Percentiles rank a stretch among this genome's conserved stretches.
phyloP scores from a whole-genome alignment of 2,888 invertebrate genomes.

The Chorisops tibialis region DNA sequence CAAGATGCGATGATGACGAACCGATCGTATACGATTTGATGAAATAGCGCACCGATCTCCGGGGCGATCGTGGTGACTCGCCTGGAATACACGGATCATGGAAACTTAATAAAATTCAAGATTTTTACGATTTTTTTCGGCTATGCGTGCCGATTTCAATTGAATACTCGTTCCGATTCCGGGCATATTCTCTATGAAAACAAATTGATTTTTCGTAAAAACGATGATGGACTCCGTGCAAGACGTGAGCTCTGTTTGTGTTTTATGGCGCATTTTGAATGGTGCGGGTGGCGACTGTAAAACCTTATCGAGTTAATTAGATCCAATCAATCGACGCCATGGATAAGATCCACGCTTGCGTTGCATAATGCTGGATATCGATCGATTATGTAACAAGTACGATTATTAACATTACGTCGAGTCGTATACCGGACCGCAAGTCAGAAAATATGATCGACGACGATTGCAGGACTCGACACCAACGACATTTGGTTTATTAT shows the following conservation, averaged over 20 bases:
- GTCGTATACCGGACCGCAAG: no score
- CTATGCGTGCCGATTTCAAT: constrained; percentile 20
- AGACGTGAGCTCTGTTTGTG: neutral
- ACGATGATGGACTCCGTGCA: neutral
- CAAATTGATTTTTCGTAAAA: constrained; percentile 9
- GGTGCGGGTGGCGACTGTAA: constrained; percentile 19
- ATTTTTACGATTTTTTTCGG: constrained; percentile 19
- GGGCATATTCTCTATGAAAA: neutral
- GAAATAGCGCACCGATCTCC: no score
- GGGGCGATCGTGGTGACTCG: no score
- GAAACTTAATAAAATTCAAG: neutral
- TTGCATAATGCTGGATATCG: constrained; percentile 2
- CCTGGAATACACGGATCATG: no score
- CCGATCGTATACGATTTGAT: no score
- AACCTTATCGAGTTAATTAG: constrained; percentile 22
- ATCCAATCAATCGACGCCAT: constrained; percentile 15
- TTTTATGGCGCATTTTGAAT: neutral
- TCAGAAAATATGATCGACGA: constrained; percentile 15
- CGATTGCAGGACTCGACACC: neutral
- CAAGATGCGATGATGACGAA: no score
- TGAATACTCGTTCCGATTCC: constrained; percentile 10
- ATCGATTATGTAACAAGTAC: constrained; percentile 16
- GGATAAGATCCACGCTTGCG: neutral
- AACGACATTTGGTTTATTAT: neutral
- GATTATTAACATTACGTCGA: neutral